Percentiles rank a stretch among this genome's conserved stretches.
Conservation (phyloP, 2,113 vertebrate genomes). For the Phrynocephalus versicolor region DNA sequence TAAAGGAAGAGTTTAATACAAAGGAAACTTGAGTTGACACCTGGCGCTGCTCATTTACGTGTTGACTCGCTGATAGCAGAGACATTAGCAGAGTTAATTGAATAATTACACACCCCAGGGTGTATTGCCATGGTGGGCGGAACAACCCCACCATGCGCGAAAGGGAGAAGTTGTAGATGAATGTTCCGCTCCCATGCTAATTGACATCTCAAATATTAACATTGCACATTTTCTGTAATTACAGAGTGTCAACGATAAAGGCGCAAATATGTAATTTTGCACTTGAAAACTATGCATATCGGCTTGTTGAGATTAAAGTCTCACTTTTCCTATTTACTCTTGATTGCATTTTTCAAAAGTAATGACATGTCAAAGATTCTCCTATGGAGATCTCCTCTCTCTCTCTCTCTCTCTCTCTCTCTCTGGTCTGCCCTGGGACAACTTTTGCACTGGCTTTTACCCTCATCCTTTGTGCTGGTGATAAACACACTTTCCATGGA, state of each 20-base stretch:
- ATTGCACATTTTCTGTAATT: conserved; percentile 2
- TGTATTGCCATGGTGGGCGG: background rate
- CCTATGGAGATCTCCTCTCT: background rate
- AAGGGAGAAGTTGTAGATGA: background rate
- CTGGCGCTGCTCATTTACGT: background rate
- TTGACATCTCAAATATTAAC: conserved; percentile 7
- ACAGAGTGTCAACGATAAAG: conserved; percentile 1
- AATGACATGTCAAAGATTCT: background rate
- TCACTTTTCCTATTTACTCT: background rate
- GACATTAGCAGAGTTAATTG: conserved; percentile 18
- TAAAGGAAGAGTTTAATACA: background rate
- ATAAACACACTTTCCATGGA: background rate
- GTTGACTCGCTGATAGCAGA: background rate
- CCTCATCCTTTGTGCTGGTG: too few relatives aligned
- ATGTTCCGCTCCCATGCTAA: background rate
- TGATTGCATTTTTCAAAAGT: background rate
- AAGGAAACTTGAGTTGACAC: conserved; percentile 8
- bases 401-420: background rate
- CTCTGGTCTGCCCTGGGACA: background rate
- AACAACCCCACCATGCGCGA: conserved; percentile 8
- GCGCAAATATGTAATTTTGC: conserved; percentile 19
- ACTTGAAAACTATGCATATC: background rate
- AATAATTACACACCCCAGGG: background rate
- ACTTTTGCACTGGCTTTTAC: too few relatives aligned
- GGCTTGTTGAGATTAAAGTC: background rate